A percentile compares a stretch with the other conserved stretches of the same genome.
phyloP scores from a whole-genome alignment of 2,888 invertebrate species.

The Tillus elongatus region DNA sequence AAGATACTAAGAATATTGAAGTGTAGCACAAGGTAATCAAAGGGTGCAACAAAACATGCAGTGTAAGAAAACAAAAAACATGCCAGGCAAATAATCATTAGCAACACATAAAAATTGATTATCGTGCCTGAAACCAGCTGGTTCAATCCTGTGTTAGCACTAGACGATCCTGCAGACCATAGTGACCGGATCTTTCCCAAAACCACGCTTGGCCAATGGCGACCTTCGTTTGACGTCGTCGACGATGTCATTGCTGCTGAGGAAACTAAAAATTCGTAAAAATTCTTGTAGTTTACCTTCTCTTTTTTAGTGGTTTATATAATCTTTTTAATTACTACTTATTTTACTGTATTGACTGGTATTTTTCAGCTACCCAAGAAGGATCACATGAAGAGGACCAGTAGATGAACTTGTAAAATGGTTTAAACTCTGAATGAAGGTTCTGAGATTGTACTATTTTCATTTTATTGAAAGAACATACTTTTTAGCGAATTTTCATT shows the following conservation, averaged over 20 bases:
- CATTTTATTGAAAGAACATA: too few relatives aligned
- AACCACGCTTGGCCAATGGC: conserved; percentile 67
- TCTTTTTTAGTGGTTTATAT: too few relatives aligned
- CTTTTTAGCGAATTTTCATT: too few relatives aligned
- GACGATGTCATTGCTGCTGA: conserved; percentile 40
- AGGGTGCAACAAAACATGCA: conserved; percentile 11
- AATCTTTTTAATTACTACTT: too few relatives aligned
- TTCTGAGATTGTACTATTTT: too few relatives aligned
- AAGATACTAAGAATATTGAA: not conserved
- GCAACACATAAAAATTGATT: conserved; percentile 5
- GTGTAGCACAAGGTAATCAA: not conserved
- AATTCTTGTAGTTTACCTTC: too few relatives aligned
- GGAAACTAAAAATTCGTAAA: not conserved
- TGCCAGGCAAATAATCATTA: too few relatives aligned
- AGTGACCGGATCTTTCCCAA: conserved; percentile 83
- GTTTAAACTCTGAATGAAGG: too few relatives aligned
- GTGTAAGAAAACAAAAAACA: conserved; percentile 11
- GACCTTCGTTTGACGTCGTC: conserved; percentile 44
- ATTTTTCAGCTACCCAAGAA: too few relatives aligned
- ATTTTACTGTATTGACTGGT: too few relatives aligned
- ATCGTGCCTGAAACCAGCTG: conserved; percentile 69
- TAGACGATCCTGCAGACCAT: conserved; percentile 70
- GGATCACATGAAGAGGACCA: too few relatives aligned
- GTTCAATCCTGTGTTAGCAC: conserved; percentile 68
- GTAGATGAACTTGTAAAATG: too few relatives aligned